phyloP scores from a whole-genome alignment of 2,113 vertebrate species.

The Xyliphius kryptos region DNA sequence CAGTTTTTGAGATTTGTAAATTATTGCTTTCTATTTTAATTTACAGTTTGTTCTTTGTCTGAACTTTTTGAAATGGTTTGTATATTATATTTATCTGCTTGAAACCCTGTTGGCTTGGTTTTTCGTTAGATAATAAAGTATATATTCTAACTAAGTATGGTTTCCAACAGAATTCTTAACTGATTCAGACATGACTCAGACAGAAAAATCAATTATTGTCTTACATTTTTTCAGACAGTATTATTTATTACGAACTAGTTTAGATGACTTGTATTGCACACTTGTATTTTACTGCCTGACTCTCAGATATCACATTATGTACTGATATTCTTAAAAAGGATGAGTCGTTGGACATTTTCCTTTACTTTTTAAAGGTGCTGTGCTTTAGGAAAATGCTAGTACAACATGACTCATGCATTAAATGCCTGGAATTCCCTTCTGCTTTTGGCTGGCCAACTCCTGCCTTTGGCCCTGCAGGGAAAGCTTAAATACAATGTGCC shows the following conservation, averaged over 20 bases:
- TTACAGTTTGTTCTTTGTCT: too few relatives aligned
- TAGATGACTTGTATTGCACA: too few relatives aligned
- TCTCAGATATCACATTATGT: constrained; percentile 55
- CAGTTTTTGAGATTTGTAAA: too few relatives aligned
- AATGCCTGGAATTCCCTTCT: constrained; percentile 65
- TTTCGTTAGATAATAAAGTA: too few relatives aligned
- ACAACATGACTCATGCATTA: constrained; percentile 57
- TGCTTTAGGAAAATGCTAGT: constrained; percentile 63
- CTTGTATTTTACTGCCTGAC: constrained; percentile 47
- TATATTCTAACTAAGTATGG: too few relatives aligned
- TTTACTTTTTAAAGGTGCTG: constrained; percentile 59
- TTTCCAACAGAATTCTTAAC: too few relatives aligned
- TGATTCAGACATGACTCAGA: too few relatives aligned
- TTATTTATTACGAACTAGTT: constrained; percentile 35
- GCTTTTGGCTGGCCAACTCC: constrained; percentile 53
- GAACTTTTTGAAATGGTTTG: too few relatives aligned
- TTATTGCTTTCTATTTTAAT: too few relatives aligned
- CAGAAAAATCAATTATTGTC: constrained; percentile 34
- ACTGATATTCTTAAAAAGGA: constrained; percentile 58
- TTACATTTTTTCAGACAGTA: constrained; percentile 36
- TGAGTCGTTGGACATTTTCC: constrained; percentile 64
- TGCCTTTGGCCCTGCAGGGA: constrained; percentile 51
- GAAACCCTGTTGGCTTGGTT: too few relatives aligned
- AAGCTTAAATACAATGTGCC: constrained; percentile 50
- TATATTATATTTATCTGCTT: too few relatives aligned